phyloP scores from a whole-genome alignment of 2,888 invertebrate species.

The Congeria kusceri region DNA sequence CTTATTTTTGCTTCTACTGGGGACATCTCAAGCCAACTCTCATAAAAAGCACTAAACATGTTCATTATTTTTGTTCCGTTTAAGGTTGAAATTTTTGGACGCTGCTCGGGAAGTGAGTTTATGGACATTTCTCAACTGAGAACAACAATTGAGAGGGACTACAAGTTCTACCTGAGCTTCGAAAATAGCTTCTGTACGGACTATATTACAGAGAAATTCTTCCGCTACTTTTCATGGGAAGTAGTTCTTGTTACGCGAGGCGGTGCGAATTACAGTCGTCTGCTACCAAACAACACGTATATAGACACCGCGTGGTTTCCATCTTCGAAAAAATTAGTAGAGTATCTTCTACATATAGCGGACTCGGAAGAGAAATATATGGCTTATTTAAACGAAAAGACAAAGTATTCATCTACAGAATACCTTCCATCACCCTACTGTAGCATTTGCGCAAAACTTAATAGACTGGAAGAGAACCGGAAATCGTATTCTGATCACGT shows the following conservation, averaged over 20 bases:
- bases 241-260: constrained; percentile 40
- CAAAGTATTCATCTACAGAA: constrained; percentile 26
- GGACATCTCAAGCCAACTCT: too few relatives aligned
- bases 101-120: constrained; percentile 21
- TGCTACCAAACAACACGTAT: constrained; percentile 34
- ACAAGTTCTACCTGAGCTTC: constrained; percentile 45
- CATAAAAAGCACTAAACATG: too few relatives aligned
- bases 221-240: constrained; percentile 27
- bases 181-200: constrained; percentile 49
- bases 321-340: constrained; percentile 11
- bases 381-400: constrained; percentile 16
- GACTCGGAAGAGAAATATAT: constrained; percentile 17
- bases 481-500: constrained; percentile 28
- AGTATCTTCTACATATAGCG: constrained; percentile 24
- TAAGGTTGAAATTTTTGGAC: constrained; percentile 39
- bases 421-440: constrained; percentile 34
- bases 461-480: constrained; percentile 28
- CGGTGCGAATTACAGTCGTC: constrained; percentile 32
- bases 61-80: not conserved
- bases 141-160: constrained; percentile 6
- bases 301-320: constrained; percentile 36
- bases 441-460: constrained; percentile 38
- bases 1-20: too few relatives aligned
- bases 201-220: constrained; percentile 48
- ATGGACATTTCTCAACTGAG: not conserved